Evolutionary conservation across 1,140 invertebrate genomes (phyloP).

Genomic region (Ceratosolen solmsi): DNA sequence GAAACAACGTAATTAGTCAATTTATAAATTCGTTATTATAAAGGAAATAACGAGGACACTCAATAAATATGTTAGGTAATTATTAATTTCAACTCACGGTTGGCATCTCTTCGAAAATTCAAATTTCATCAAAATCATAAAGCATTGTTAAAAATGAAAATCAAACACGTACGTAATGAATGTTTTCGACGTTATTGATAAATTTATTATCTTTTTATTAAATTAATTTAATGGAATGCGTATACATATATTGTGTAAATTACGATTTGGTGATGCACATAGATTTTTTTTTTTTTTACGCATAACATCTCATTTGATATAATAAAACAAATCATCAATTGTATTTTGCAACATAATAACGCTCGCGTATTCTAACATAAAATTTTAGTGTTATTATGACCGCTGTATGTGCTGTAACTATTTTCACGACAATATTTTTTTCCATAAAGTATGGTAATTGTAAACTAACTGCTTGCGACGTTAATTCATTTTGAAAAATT

Average conservation of each 20-base stretch:
- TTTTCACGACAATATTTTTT: background rate
- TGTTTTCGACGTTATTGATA: background rate
- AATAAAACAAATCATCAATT: background rate
- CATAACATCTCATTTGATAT: background rate
- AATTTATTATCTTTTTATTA: too few relatives aligned
- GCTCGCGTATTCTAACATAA: background rate
- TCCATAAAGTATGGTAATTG: background rate
- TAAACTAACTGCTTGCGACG: background rate
- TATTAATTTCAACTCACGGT: background rate
- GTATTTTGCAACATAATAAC: background rate
- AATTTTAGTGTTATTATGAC: background rate
- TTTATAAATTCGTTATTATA: too few relatives aligned
- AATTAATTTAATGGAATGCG: background rate
- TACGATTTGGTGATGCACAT: background rate
- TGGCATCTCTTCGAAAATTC: background rate
- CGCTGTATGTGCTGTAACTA: background rate
- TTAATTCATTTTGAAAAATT: background rate
- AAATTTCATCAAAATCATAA: too few relatives aligned
- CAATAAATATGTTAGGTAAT: conserved; percentile 28
- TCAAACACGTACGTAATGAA: background rate
- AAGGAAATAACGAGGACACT: background rate
- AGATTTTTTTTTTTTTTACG: background rate
- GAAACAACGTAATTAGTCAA: too few relatives aligned
- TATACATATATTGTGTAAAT: conserved; percentile 4
- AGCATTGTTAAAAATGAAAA: background rate